These are phyloP conservation scores for Xiphias gladius DNA, from an alignment of 2,113 vertebrate species.

Conservation along the genomic window DNA sequence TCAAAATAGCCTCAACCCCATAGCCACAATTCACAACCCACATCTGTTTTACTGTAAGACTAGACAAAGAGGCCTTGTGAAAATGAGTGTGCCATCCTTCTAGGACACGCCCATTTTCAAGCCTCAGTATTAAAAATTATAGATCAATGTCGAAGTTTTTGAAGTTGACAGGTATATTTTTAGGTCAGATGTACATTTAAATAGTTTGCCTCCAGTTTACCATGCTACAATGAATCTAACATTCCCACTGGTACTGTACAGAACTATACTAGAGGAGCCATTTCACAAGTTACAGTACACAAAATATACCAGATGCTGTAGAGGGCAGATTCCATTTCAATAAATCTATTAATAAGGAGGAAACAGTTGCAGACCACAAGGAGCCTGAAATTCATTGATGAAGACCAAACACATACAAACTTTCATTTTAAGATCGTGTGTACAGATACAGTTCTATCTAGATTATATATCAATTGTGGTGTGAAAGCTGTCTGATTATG, in stretches of 20 bases:
- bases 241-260: background rate
- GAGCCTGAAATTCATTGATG: conserved; percentile 2
- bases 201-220: background rate
- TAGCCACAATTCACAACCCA: conserved; percentile 33
- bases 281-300: background rate
- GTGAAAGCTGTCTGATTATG: background rate
- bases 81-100: conserved; percentile 16
- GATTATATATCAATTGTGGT: background rate
- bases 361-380: conserved; percentile 11
- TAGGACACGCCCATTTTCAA: conserved; percentile 7
- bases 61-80: conserved; percentile 58
- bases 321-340: conserved; percentile 22
- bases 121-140: background rate
- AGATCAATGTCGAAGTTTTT: background rate
- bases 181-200: too few species aligned
- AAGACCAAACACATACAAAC: conserved; percentile 20
- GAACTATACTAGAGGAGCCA: background rate
- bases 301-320: background rate
- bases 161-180: background rate
- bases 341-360: conserved; percentile 29
- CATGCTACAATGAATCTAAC: background rate
- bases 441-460: background rate
- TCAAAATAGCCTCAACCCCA: conserved; percentile 48
- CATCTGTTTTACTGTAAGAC: conserved; percentile 57
- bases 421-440: background rate